These are phyloP conservation scores for Cliona cf. orientalis DNA, from an alignment of 37 sponge, comb jelly and placozoan genomes.

Conservation along the genomic window DNA sequence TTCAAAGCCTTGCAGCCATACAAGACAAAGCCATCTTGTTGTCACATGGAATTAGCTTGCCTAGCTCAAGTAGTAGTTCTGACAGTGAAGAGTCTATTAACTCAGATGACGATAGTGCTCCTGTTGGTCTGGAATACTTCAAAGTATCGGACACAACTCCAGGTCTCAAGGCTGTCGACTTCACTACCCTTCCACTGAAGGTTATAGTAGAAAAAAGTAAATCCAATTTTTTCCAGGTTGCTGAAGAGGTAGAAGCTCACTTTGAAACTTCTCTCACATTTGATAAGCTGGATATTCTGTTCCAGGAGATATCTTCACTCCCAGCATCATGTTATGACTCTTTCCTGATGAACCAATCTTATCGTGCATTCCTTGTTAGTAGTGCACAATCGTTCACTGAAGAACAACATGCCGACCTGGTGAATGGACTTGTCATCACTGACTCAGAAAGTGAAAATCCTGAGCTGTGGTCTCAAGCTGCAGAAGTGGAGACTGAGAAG, in stretches of 20 bases:
- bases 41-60: background rate
- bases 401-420: background rate
- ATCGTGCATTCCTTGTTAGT: constrained; percentile 1
- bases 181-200: background rate
- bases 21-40: constrained; percentile 34
- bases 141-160: background rate
- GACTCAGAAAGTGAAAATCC: constrained; percentile 35
- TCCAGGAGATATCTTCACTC: background rate
- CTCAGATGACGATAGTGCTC: too few relatives aligned
- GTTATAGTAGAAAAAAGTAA: background rate
- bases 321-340: background rate
- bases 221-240: background rate
- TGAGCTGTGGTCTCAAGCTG: constrained; percentile 7
- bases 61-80: constrained; percentile 9
- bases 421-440: constrained; percentile 28
- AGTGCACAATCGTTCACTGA: background rate
- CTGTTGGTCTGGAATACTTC: constrained; percentile 9
- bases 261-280: background rate
- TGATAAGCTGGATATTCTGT: background rate
- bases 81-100: background rate
- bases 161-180: constrained; percentile 1
- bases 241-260: background rate
- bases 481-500: constrained; percentile 4
- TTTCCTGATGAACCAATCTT: constrained; percentile 5
- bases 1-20: background rate